phyloP scores from a whole-genome alignment of 2,888 invertebrate species.

The Patella ulyssiponensis region DNA sequence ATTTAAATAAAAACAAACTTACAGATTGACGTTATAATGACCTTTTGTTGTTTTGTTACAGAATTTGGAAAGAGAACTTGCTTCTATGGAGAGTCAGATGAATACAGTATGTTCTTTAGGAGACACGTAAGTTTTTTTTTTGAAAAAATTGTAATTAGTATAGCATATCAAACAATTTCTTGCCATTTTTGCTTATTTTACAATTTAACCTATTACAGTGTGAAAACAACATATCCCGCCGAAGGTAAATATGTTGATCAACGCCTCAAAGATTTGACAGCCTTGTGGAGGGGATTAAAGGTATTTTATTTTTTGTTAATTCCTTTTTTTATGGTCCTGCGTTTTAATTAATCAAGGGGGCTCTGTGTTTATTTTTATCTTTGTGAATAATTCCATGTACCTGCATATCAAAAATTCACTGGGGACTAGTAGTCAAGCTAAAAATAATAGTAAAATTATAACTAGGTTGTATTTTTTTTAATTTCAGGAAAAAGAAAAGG shows the following conservation, averaged over 20 bases:
- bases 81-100: slow-evolving; percentile 95
- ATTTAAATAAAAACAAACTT: no score
- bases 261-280: slow-evolving; percentile 87
- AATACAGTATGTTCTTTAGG: slow-evolving; percentile 87
- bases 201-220: slow-evolving; percentile 74
- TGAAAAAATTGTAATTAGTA: not conserved
- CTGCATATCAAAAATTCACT: no score
- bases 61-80: slow-evolving; percentile 91
- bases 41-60: slow-evolving; percentile 38
- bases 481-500: slow-evolving; percentile 83
- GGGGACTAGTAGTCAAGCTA: no score
- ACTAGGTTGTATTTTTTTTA: not conserved
- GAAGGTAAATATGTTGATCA: slow-evolving; percentile 89
- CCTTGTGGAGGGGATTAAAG: slow-evolving; percentile 88
- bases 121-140: slow-evolving; percentile 78
- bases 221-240: slow-evolving; percentile 91
- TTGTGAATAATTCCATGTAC: not conserved
- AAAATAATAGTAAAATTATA: no score
- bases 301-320: slow-evolving; percentile 45
- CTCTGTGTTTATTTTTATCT: slow-evolving; percentile 13
- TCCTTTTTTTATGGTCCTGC: no score
- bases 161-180: not conserved
- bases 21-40: no score
- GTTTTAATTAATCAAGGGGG: no score
- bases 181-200: slow-evolving; percentile 5